Evolutionary conservation across 2,113 vertebrate genomes (phyloP).

Genomic region (Mixornis gularis): DNA sequence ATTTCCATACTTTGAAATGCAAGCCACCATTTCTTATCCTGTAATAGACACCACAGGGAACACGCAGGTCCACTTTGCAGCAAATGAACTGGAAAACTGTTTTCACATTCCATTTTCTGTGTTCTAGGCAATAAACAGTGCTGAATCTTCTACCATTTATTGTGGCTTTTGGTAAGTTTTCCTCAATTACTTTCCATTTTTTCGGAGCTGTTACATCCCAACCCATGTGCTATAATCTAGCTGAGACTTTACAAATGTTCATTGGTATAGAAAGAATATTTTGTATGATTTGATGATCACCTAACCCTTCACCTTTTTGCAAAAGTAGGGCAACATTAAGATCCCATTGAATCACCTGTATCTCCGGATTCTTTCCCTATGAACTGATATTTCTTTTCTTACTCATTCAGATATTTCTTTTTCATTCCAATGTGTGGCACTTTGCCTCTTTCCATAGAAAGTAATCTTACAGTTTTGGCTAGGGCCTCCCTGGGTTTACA

Average conservation of each 20-base stretch:
- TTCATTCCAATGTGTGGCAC: background rate
- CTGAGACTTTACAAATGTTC: background rate
- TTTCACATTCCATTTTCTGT: background rate
- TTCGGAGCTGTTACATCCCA: fast-evolving
- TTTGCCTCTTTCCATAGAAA: background rate
- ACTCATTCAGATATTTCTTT: background rate
- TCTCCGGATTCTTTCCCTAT: background rate
- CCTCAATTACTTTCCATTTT: background rate
- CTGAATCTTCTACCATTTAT: background rate
- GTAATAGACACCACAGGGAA: background rate
- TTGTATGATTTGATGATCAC: background rate
- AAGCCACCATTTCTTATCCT: background rate
- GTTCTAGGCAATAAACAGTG: background rate
- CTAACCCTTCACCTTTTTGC: background rate
- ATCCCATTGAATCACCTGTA: background rate
- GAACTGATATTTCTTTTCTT: background rate
- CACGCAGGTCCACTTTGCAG: background rate
- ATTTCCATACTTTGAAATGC: background rate
- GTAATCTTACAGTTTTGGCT: background rate
- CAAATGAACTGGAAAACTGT: background rate
- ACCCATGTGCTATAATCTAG: background rate
- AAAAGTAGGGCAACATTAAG: background rate
- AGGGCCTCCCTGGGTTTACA: background rate
- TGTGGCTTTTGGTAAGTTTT: background rate
- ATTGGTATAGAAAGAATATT: background rate